Conservation (phyloP, 2,888 invertebrate genomes). For the Halocaridina rubra region DNA sequence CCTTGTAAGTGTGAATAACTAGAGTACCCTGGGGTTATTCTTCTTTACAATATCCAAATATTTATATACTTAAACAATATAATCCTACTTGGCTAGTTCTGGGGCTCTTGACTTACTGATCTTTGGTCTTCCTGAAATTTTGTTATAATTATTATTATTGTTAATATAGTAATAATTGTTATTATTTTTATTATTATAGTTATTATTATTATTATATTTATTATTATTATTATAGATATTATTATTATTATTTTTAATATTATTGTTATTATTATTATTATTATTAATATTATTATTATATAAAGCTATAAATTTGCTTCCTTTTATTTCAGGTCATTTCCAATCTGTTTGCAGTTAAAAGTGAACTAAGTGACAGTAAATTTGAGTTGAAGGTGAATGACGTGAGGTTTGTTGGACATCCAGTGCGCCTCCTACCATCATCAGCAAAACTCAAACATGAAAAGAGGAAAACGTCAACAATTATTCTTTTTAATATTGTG, state of each 20-base stretch:
- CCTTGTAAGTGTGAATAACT: too few species aligned
- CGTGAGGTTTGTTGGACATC: conserved; percentile 94
- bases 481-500: conserved; percentile 84
- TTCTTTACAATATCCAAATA: too few species aligned
- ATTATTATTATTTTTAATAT: too few species aligned
- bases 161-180: too few species aligned
- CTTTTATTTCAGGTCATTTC: conserved; percentile 80
- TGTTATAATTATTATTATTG: too few species aligned
- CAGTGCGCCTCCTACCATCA: conserved; percentile 75
- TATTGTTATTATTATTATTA: not conserved
- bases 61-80: too few species aligned
- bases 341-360: conserved; percentile 89
- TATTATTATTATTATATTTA: conserved; percentile 70
- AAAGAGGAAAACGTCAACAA: conserved; percentile 66
- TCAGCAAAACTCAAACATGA: conserved; percentile 29
- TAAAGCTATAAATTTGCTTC: too few species aligned
- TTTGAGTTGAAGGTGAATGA: conserved; percentile 96
- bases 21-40: too few species aligned
- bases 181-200: too few species aligned
- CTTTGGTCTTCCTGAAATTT: too few species aligned
- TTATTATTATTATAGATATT: not conserved
- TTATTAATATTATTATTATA: not conserved
- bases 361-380: conserved; percentile 87
- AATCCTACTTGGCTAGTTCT: too few species aligned
- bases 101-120: too few species aligned